These are phyloP conservation scores for Eulithis testata DNA, from an alignment of 2,888 invertebrate species.

Conservation along the genomic window DNA sequence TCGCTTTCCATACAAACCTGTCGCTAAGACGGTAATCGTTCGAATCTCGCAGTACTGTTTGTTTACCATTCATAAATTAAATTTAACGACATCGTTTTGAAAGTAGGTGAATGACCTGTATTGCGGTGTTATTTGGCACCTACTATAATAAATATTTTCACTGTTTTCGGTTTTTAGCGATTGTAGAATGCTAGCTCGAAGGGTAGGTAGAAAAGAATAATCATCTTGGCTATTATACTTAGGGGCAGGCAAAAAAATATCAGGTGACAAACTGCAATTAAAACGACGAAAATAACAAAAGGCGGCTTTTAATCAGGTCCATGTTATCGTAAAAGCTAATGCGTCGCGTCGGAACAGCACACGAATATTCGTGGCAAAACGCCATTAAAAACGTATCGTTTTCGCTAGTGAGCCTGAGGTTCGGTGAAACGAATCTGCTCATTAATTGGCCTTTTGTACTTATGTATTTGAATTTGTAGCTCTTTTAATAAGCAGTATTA, in stretches of 20 bases:
- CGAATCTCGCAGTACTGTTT: too few relatives aligned
- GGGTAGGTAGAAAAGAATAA: neutral
- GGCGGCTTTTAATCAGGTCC: conserved; percentile 39
- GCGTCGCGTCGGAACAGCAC: conserved; percentile 36
- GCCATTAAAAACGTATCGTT: conserved; percentile 40
- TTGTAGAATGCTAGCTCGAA: too few relatives aligned
- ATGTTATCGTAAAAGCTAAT: conserved; percentile 43
- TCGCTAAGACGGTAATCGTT: too few relatives aligned
- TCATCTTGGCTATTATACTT: too few relatives aligned
- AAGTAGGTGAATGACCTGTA: too few relatives aligned
- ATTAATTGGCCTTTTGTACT: conserved; percentile 18
- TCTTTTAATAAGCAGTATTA: too few relatives aligned
- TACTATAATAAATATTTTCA: too few relatives aligned
- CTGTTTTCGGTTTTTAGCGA: too few relatives aligned
- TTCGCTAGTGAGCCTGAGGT: conserved; percentile 16
- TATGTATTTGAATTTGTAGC: neutral
- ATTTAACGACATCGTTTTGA: too few relatives aligned
- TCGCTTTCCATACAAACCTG: too few relatives aligned
- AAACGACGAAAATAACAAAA: conserved; percentile 37
- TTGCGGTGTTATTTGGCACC: too few relatives aligned
- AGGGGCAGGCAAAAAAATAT: conserved; percentile 5
- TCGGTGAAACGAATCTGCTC: conserved; percentile 39
- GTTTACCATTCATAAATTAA: too few relatives aligned
- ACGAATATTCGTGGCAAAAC: conserved; percentile 41
- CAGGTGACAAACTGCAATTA: conserved; percentile 26